Conservation (phyloP, 1,140 invertebrate genomes). For the Temnothorax nylanderi region DNA sequence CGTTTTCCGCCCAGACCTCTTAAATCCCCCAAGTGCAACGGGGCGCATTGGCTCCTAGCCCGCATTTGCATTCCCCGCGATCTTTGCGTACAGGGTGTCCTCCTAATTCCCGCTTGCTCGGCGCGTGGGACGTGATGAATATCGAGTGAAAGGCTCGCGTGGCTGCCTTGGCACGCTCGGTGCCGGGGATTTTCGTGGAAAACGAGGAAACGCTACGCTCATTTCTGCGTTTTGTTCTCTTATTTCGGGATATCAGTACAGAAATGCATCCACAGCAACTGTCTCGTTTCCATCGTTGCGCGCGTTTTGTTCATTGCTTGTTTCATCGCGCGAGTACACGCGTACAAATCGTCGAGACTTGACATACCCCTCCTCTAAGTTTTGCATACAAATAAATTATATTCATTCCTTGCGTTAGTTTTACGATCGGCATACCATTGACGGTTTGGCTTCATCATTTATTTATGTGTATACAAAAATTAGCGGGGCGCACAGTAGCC, state of each 20-base stretch:
- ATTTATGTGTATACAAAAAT: constrained; percentile 2
- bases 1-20: constrained; percentile 33
- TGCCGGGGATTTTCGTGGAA: constrained; percentile 62
- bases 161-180: constrained; percentile 43
- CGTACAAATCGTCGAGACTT: background rate
- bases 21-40: constrained; percentile 56
- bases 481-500: background rate
- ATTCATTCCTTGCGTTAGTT: background rate
- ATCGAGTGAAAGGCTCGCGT: constrained; percentile 56
- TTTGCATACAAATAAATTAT: constrained; percentile 9
- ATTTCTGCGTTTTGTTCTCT: constrained; percentile 17
- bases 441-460: background rate
- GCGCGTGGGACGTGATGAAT: constrained; percentile 64
- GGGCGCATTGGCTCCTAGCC: constrained; percentile 63
- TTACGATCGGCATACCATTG: background rate
- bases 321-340: background rate
- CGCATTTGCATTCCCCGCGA: constrained; percentile 64
- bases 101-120: constrained; percentile 63
- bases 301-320: background rate
- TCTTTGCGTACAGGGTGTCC: constrained; percentile 43
- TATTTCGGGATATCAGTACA: constrained; percentile 32
- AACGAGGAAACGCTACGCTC: constrained; percentile 51
- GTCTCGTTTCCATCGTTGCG: constrained; percentile 16
- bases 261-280: constrained; percentile 41
- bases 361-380: background rate